Conservation (phyloP, 2,797 vertebrate genomes). For the Parauchenoglanis punctatus region DNA sequence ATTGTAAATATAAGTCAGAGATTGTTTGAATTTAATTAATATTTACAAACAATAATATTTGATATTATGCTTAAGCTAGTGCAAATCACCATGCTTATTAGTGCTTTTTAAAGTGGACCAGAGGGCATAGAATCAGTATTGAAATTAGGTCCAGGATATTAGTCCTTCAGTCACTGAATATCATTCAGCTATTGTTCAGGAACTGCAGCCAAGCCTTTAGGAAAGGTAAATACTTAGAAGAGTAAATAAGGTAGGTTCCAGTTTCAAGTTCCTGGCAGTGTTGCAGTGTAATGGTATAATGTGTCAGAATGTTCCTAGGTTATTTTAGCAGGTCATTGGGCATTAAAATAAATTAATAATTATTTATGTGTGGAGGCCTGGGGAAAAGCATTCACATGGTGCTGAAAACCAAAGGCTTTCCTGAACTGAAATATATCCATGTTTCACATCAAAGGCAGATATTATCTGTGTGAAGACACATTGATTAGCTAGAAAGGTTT, state of each 20-base stretch:
- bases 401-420: neutral
- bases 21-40: neutral
- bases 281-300: neutral
- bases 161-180: neutral
- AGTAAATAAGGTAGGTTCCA: neutral
- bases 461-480: neutral
- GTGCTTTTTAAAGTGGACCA: neutral
- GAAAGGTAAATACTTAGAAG: neutral
- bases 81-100: neutral
- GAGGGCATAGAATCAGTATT: neutral
- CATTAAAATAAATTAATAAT: neutral
- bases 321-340: neutral
- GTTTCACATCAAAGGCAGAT: neutral
- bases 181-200: neutral
- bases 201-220: neutral
- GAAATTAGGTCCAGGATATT: neutral
- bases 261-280: slow-evolving; percentile 2
- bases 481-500: neutral
- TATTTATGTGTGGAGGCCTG: neutral
- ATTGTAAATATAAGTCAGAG: neutral
- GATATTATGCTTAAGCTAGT: neutral
- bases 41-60: neutral
- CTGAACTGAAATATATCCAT: neutral
- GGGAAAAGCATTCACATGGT: neutral
- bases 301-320: neutral